Conservation (phyloP, 2,113 vertebrate genomes). For the Deroptyus accipitrinus region DNA sequence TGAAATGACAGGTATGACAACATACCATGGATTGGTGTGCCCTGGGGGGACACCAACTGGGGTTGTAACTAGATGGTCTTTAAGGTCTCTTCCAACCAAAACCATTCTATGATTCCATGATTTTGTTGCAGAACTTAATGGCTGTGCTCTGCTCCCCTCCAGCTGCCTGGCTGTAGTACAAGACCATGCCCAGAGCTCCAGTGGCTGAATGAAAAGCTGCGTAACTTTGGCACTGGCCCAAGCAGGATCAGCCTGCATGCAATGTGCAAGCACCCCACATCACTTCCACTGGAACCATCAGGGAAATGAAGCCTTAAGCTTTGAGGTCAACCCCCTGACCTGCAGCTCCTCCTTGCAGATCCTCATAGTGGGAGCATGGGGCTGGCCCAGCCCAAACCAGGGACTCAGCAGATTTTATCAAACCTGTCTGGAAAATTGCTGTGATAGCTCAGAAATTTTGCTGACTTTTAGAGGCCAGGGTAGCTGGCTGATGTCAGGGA, state of each 20-base stretch:
- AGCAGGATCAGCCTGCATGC: neutral
- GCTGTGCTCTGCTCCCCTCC: neutral
- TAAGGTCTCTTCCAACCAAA: neutral
- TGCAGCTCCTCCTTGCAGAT: neutral
- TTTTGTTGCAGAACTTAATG: neutral
- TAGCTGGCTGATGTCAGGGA: neutral
- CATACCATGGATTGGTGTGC: rapidly evolving
- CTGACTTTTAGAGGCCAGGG: neutral
- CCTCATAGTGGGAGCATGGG: neutral
- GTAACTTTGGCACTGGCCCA: neutral
- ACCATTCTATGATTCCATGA: neutral
- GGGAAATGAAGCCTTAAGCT: rapidly evolving
- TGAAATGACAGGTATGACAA: neutral
- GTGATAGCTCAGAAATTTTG: neutral
- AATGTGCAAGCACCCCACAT: rapidly evolving
- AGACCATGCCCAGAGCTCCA: neutral
- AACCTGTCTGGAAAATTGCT: neutral
- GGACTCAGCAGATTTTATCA: rapidly evolving
- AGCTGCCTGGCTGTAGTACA: rapidly evolving
- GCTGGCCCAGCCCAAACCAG: neutral
- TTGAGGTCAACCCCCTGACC: neutral
- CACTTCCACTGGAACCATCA: rapidly evolving
- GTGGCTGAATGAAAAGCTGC: neutral
- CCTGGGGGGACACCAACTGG: neutral
- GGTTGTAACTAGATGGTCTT: neutral